Conservation (phyloP, 1,140 invertebrate genomes). For the Drosophila erecta region DNA sequence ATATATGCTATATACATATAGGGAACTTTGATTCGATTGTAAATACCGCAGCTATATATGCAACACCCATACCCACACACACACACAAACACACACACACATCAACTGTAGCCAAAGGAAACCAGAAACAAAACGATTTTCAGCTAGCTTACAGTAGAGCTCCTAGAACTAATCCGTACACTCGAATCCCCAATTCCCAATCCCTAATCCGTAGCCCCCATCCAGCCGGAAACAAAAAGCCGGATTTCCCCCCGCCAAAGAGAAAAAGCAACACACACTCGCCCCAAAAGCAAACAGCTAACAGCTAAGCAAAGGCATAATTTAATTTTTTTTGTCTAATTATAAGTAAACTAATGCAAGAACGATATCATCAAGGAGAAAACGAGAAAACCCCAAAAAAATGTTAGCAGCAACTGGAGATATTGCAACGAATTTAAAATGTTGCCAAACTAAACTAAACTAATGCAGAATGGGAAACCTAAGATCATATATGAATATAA, state of each 20-base stretch:
- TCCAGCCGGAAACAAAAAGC: not conserved
- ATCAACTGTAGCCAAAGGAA: conserved; percentile 20
- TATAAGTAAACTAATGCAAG: conserved; percentile 75
- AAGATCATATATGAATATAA: conserved; percentile 18
- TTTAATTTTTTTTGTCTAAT: conserved; percentile 71
- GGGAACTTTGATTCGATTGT: conserved; percentile 67
- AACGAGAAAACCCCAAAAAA: not conserved
- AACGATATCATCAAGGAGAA: conserved; percentile 8
- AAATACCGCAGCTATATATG: conserved; percentile 59
- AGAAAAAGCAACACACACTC: not conserved
- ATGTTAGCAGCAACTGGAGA: conserved; percentile 80
- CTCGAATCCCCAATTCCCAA: not conserved
- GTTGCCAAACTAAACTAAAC: conserved; percentile 80
- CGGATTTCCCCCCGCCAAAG: conserved; percentile 2
- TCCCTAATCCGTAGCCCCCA: not conserved
- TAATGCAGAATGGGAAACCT: conserved; percentile 29
- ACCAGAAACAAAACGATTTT: conserved; percentile 23
- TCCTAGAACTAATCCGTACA: not conserved
- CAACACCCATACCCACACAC: not conserved
- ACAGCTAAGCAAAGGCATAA: conserved; percentile 40
- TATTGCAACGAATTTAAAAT: conserved; percentile 81
- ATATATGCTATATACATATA: conserved; percentile 66
- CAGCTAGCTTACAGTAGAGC: conserved; percentile 33
- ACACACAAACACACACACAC: conserved; percentile 18
- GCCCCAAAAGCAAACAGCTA: not conserved